These are phyloP conservation scores for Macrotus californicus DNA, from an alignment of 2,113 vertebrate genomes.

Conservation along the genomic window DNA sequence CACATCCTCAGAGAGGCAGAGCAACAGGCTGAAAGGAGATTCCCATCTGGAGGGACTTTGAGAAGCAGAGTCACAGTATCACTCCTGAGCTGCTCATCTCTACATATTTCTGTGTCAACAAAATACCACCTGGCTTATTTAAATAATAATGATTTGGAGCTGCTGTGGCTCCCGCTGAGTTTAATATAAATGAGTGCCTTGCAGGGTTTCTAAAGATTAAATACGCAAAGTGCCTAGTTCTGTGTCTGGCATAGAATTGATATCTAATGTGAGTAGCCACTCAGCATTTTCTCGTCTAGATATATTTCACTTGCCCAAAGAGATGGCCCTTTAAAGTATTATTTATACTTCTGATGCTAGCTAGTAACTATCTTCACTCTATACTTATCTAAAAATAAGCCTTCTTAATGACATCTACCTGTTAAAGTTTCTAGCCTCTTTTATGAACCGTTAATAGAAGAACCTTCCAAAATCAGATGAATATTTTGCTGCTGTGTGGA, in stretches of 20 bases:
- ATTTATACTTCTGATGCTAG: background rate
- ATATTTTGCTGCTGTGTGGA: background rate
- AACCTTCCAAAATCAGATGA: background rate
- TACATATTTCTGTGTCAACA: background rate
- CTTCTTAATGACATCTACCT: background rate
- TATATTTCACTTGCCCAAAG: background rate
- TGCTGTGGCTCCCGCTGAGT: background rate
- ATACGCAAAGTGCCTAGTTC: background rate
- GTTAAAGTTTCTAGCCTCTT: background rate
- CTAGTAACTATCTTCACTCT: conserved; percentile 4
- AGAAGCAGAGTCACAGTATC: background rate
- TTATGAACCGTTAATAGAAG: background rate
- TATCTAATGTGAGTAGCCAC: background rate
- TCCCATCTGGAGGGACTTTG: background rate
- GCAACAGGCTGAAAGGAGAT: rapidly evolving
- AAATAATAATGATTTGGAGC: background rate
- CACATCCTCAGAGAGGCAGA: rapidly evolving
- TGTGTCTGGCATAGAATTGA: background rate
- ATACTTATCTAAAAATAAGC: conserved; percentile 30
- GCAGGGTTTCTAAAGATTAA: background rate
- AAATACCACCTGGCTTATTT: background rate
- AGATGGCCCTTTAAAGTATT: background rate
- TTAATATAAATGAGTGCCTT: background rate
- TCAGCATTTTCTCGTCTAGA: background rate
- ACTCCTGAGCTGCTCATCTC: rapidly evolving